phyloP scores from a whole-genome alignment of 2,113 vertebrate species.

The Chloropsis hardwickii region DNA sequence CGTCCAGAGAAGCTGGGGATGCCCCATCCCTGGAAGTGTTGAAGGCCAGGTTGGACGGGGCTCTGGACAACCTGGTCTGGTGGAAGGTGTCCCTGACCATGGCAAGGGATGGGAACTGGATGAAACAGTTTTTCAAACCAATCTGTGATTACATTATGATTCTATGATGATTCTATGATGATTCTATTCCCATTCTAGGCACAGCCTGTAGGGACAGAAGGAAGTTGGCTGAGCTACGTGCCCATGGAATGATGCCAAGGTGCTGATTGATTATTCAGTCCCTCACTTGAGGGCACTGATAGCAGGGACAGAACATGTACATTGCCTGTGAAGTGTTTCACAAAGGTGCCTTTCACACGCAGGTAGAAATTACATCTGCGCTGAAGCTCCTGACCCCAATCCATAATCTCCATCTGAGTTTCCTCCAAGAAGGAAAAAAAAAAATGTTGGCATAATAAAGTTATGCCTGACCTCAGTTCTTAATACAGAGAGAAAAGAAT shows the following conservation, averaged over 20 bases:
- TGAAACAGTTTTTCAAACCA: neutral
- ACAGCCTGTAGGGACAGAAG: neutral
- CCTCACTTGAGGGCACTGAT: neutral
- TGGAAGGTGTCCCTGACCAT: neutral
- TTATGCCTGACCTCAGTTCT: neutral
- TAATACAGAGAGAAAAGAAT: neutral
- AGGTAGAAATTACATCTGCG: neutral
- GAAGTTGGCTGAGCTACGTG: neutral
- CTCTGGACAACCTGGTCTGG: accelerated
- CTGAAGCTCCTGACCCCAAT: neutral
- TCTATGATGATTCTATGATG: accelerated
- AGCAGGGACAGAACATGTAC: neutral
- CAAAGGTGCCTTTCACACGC: neutral
- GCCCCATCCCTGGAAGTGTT: neutral
- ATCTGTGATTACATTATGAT: neutral
- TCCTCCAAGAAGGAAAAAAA: neutral
- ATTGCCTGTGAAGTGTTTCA: neutral
- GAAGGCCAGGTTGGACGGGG: neutral
- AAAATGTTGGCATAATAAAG: neutral
- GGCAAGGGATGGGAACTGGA: neutral
- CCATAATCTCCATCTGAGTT: neutral
- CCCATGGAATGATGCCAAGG: neutral
- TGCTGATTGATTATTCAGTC: neutral
- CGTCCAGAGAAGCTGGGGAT: accelerated
- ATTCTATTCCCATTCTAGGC: neutral